Evolutionary conservation across 2,797 vertebrate species (phyloP), one percentile per base, ranked within the genome.

Genomic region (Saxicola maurus): DNA sequence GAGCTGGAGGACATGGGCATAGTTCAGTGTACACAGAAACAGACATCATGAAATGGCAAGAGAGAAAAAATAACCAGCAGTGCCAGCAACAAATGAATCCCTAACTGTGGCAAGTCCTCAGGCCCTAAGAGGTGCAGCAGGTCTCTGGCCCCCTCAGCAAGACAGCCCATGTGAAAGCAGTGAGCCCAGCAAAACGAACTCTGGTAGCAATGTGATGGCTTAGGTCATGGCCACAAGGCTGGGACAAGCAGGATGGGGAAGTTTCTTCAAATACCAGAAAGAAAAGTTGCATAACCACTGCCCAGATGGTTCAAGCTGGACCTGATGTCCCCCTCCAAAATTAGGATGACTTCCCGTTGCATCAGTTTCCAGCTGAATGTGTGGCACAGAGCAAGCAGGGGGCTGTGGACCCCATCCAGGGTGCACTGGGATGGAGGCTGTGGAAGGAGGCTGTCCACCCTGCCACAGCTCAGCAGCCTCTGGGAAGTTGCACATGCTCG

Each of bases 211-310:
- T 19, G 59, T 0, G 7, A 67, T n/a, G n/a, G 42, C 49, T 92
- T 77, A 67, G 89, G 92, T 93, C 94, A 94, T 56, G 86, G 86
- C 90, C 94, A 95, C 91, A 90, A 93, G 89, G 88, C 92, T 87
- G 64, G 28, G 49, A 27, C 51, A 77, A 37, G 19, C 42, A 66
- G 28, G 42, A 95, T 71, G 43, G 53, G 74, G 75, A 94, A 92
- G 91, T 83, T 90, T 66, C 89, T 89, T 78, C 84, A 90, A 83
- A 90, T 30, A 81, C 42, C 56, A 82, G 62, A 79, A 42, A 77
- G 86, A 79, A 92, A 91, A 88, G 46, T 91, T 94, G 78, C 77
- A 17, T 82, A 93, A 95, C 31, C 11, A 11, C 80, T 38, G 8
- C 28, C n/a, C 74, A 59, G 57, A 88, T 55, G 28, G 57, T 68